These are phyloP conservation scores for Magallana ariakensis DNA, from an alignment of 1,140 invertebrate species.

Conservation along the genomic window DNA sequence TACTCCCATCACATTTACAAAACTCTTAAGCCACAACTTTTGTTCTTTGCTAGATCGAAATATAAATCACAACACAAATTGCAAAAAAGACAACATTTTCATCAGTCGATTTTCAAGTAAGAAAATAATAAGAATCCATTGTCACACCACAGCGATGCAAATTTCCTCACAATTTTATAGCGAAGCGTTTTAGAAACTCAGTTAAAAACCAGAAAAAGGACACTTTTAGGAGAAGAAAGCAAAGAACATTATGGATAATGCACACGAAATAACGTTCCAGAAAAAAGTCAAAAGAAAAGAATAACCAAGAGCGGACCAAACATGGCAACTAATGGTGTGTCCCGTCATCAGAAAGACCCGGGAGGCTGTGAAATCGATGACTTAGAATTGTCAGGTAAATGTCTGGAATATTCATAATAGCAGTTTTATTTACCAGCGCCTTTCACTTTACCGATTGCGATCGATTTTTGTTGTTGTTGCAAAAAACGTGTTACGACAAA, in stretches of 20 bases:
- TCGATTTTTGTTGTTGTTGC: neutral
- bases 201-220: too few species aligned
- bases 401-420: constrained; percentile 9
- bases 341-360: neutral
- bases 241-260: too few species aligned
- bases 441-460: neutral
- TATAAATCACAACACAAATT: too few species aligned
- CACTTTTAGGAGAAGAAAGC: too few species aligned
- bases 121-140: too few species aligned
- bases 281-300: neutral
- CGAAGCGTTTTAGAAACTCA: too few species aligned
- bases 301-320: neutral
- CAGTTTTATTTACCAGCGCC: neutral
- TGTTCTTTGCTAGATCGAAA: too few species aligned
- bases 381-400: neutral
- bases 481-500: constrained; percentile 20
- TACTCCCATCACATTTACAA: neutral
- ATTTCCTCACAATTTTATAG: too few species aligned
- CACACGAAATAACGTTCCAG: too few species aligned
- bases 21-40: neutral
- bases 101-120: too few species aligned
- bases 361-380: neutral
- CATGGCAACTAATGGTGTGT: neutral
- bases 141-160: too few species aligned
- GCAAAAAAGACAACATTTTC: too few species aligned